Evolutionary conservation across 2,113 vertebrate species (phyloP).

Genomic region (human): DNA sequence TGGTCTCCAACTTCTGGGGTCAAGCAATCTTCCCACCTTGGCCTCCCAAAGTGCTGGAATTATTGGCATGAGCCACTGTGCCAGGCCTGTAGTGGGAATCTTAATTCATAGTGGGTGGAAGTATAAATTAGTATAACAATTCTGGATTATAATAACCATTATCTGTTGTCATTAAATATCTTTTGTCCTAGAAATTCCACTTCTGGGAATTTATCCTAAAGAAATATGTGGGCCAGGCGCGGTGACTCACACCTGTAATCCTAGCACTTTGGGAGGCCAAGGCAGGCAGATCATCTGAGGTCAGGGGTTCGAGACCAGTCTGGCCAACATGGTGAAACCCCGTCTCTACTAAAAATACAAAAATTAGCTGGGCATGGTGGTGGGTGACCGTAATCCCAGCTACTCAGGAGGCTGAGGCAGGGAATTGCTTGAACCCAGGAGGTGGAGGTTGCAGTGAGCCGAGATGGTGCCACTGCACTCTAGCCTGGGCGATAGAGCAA

Average conservation of each 20-base stretch:
- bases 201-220: background rate
- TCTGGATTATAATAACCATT: background rate
- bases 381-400: accelerated
- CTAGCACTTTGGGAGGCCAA: too few relatives aligned
- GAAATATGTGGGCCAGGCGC: background rate
- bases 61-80: too few relatives aligned
- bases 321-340: background rate
- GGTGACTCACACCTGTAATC: too few relatives aligned
- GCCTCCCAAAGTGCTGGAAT: too few relatives aligned
- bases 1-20: too few relatives aligned
- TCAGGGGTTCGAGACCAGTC: background rate
- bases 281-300: too few relatives aligned
- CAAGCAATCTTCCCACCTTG: too few relatives aligned
- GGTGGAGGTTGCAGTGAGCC: too few relatives aligned
- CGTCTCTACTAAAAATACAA: background rate
- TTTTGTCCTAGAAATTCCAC: background rate
- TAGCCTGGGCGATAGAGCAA: too few relatives aligned
- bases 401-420: background rate
- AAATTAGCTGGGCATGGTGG: background rate
- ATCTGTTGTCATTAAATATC: background rate
- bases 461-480: too few relatives aligned
- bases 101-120: background rate
- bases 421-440: background rate
- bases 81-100: background rate
- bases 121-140: background rate